Percentiles rank a stretch among this genome's conserved stretches.
Conservation (phyloP, 2,797 vertebrate genomes). For the Petrocephalus schoutedeni region DNA sequence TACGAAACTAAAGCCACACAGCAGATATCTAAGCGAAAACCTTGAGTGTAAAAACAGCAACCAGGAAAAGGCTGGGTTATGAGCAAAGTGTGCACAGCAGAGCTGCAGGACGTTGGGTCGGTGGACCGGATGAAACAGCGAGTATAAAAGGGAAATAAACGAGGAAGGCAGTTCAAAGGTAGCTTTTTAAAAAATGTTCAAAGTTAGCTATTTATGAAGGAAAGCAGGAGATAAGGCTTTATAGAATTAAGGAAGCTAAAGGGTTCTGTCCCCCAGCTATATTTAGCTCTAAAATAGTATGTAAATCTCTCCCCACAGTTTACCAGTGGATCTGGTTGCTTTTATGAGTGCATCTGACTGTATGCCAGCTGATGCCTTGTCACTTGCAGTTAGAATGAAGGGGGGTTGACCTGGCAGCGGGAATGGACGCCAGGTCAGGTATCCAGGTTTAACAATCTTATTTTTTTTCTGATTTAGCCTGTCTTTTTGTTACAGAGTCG, state of each 20-base stretch:
- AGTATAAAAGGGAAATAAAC: conserved; percentile 37
- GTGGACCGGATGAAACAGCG: conserved; percentile 42
- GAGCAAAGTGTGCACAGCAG: background rate
- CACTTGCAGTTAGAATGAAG: background rate
- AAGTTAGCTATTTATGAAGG: conserved; percentile 45
- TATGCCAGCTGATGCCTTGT: background rate
- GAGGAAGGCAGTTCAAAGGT: conserved; percentile 14
- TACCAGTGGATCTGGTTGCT: conserved; percentile 6
- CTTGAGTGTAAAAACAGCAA: background rate
- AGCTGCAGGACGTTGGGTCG: conserved; percentile 30
- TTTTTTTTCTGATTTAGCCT: background rate
- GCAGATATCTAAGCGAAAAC: background rate
- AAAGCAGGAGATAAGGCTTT: conserved; percentile 34
- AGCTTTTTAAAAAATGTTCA: conserved; percentile 33
- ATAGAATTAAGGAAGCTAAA: conserved; percentile 18
- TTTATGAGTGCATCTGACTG: background rate
- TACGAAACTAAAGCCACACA: background rate
- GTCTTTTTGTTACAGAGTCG: background rate
- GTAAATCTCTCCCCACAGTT: conserved; percentile 1
- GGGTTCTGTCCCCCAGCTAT: conserved; percentile 13
- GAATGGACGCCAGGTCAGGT: conserved; percentile 11
- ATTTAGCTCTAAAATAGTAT: background rate
- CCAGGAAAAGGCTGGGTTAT: background rate
- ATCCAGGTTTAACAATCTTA: background rate
- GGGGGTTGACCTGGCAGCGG: background rate